Evolutionary conservation across 2,113 vertebrate genomes (phyloP), one percentile per base, ranked within the genome.

Genomic region (Scomber japonicus): DNA sequence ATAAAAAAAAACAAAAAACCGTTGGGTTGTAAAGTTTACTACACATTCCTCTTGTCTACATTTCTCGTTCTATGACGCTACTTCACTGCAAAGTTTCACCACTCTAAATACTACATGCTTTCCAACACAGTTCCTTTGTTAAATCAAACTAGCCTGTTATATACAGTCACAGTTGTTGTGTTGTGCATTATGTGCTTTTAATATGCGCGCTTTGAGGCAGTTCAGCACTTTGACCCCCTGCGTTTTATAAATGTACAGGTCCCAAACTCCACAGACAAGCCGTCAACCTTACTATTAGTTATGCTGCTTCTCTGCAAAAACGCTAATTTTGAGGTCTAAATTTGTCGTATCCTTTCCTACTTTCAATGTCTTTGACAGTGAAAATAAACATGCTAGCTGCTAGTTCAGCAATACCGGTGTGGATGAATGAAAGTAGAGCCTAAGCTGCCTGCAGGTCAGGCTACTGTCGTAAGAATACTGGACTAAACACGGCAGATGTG

Each of bases 401-500:
- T 11, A 59, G 12, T 40, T 46, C 64, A 82, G 35, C 64, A 46
- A 86, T 86, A 88, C 84, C 83, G 2, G 30, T 46, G 71, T 60
- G 75, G 59, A 17, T 51, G 16, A 48, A 31, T 80, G 73, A 21
- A 7, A 78, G 61, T 86, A 83, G 68, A 84, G 85, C 88, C 88
- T 80, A 73, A 91, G 76, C 89, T 91, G 93, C 89, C 92, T 86
- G 89, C 91, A 93, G 92, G 71, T 92, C 82, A 86, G 87, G 83
- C 85, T 67, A 73, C 81, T 54, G 83, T 81, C 19, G 4, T 48
- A 63, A 54, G 62, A 69, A 79, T 3, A 73, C 44, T 73, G 71
- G 78, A 44, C 27, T 73, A 35, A 40, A 66, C 4, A 16, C 48
- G 27, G 49, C 15, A 17, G 46, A 8, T 13, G 65, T 59, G 84